Percentiles rank a stretch among this genome's conserved stretches.
Conservation (phyloP, 2,113 vertebrate species). For the Toxotes chatareus region DNA sequence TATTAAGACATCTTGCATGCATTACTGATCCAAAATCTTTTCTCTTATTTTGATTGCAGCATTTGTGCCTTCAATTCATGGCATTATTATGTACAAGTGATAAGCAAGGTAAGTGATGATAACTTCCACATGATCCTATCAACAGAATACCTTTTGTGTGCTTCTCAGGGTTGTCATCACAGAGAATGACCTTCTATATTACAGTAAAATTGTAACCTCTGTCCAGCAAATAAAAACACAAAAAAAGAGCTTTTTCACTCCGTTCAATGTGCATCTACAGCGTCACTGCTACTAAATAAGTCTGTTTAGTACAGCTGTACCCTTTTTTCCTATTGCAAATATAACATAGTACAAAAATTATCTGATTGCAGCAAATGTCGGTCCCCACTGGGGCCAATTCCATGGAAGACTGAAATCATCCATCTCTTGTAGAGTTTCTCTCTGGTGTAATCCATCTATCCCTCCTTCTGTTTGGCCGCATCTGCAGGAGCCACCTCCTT, state of each 20-base stretch:
- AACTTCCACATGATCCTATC: conserved; percentile 15
- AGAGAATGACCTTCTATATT: conserved; percentile 17
- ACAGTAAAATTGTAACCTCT: conserved; percentile 39
- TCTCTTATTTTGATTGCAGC: conserved; percentile 19
- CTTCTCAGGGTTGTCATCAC: conserved; percentile 37
- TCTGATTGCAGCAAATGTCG: conserved; percentile 52
- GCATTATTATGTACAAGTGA: conserved; percentile 24
- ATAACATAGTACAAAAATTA: conserved; percentile 27
- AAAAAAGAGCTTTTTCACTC: conserved; percentile 1
- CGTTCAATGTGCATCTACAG: conserved; percentile 37
- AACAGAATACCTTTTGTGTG: conserved; percentile 22
- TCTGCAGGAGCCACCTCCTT: conserved; percentile 18
- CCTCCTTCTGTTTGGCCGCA: conserved; percentile 47
- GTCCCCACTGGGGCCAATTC: conserved; percentile 50
- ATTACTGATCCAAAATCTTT: conserved; percentile 20
- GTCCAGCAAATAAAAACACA: conserved; percentile 10
- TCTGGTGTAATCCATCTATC: conserved; percentile 4
- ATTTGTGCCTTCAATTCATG: conserved; percentile 19
- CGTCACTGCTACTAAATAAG: conserved; percentile 9
- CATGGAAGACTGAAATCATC: conserved; percentile 68
- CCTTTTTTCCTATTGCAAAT: conserved; percentile 45
- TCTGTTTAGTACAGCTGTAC: conserved; percentile 31
- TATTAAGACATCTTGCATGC: conserved; percentile 55
- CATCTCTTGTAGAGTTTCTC: conserved; percentile 16
- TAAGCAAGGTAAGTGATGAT: conserved; percentile 16